Conservation (phyloP, 2,113 vertebrate genomes). For the Baryphthengus martii region DNA sequence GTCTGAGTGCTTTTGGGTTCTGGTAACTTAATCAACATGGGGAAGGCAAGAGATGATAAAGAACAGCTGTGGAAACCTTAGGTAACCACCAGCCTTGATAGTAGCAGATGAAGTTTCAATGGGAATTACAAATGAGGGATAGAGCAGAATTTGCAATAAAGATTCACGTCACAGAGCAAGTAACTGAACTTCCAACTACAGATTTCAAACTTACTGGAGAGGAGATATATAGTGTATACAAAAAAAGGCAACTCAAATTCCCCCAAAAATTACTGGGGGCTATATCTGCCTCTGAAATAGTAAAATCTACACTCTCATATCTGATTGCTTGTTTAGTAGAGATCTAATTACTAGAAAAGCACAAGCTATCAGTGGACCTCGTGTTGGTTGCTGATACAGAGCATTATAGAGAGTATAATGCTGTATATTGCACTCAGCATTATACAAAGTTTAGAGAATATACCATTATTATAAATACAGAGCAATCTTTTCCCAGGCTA, state of each 20-base stretch:
- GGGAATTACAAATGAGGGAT: conserved; percentile 40
- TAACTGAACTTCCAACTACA: neutral
- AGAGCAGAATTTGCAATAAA: conserved; percentile 43
- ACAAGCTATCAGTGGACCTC: neutral
- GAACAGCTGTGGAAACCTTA: neutral
- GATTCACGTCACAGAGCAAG: neutral
- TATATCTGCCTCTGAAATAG: neutral
- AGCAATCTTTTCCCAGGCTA: neutral
- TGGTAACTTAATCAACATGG: neutral
- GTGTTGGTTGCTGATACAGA: neutral
- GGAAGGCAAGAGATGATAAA: neutral
- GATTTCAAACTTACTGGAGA: neutral
- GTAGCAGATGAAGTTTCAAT: conserved; percentile 2
- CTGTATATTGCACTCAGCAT: neutral
- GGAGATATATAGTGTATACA: neutral
- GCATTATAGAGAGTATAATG: neutral
- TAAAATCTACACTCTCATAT: neutral
- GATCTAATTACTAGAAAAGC: neutral
- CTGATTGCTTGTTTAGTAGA: neutral
- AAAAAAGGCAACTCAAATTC: neutral
- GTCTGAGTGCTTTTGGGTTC: neutral
- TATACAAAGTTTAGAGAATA: neutral
- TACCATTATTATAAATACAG: neutral
- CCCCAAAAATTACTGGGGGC: neutral
- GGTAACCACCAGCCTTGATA: conserved; percentile 10